Conservation (phyloP, 2,113 vertebrate genomes). For the Trogon surrucura region DNA sequence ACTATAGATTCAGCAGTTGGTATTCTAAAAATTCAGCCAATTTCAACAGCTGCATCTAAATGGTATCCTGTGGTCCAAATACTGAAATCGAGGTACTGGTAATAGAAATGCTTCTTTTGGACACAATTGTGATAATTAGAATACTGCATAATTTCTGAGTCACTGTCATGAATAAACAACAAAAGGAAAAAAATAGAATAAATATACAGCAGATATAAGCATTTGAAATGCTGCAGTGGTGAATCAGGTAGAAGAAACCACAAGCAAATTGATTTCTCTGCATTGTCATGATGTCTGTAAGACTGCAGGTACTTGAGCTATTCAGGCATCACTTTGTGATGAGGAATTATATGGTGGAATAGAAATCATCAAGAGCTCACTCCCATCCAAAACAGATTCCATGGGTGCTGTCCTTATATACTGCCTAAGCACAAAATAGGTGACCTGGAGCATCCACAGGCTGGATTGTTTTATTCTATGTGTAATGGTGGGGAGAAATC, state of each 20-base stretch:
- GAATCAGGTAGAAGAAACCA: neutral
- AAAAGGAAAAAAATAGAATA: neutral
- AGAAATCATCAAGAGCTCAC: neutral
- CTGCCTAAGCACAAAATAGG: neutral
- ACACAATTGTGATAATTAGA: neutral
- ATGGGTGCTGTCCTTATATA: neutral
- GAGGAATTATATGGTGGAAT: neutral
- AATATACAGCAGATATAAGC: neutral
- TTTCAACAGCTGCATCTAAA: constrained; percentile 49
- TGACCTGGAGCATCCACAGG: neutral
- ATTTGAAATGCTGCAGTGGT: neutral
- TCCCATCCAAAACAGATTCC: neutral
- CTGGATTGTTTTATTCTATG: neutral
- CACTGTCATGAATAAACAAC: neutral
- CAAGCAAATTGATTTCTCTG: neutral
- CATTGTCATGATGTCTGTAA: neutral
- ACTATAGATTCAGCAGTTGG: constrained; percentile 22
- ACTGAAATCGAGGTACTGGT: neutral
- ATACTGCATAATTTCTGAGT: neutral
- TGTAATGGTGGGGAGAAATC: neutral
- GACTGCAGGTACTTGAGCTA: neutral
- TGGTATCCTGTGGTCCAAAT: neutral
- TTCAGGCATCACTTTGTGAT: neutral
- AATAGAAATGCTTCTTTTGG: constrained; percentile 4
- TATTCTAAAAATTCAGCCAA: constrained; percentile 38